Conservation (phyloP, 2,797 vertebrate species). For the Gorsachius magnificus region DNA sequence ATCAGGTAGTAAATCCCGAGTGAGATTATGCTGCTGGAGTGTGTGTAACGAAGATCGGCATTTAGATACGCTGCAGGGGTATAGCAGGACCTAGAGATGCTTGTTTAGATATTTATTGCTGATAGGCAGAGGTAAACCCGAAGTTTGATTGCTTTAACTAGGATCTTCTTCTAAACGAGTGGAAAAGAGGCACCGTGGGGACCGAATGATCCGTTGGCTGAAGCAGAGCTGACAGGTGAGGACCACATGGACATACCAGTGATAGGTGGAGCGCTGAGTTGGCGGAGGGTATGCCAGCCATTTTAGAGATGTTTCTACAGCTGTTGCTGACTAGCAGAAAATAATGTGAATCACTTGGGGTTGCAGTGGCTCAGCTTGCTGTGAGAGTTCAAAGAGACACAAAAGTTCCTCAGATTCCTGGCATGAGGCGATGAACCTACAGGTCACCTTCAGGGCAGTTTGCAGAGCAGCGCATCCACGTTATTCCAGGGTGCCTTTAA, state of each 20-base stretch:
- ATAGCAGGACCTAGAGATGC: neutral
- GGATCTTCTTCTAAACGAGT: neutral
- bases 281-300: constrained; percentile 14
- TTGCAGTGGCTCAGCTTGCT: constrained; percentile 12
- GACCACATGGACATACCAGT: constrained; percentile 51
- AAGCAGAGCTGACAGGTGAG: constrained; percentile 63
- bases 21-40: neutral
- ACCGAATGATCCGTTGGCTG: neutral
- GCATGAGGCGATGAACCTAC: neutral
- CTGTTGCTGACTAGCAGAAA: constrained; percentile 69
- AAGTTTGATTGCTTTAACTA: neutral
- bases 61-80: neutral
- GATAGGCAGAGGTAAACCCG: neutral
- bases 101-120: neutral
- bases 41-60: neutral
- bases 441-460: neutral
- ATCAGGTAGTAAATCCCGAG: constrained; percentile 11
- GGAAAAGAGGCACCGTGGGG: neutral
- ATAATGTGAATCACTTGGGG: neutral
- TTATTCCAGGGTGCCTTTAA: neutral
- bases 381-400: neutral
- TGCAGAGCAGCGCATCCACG: neutral
- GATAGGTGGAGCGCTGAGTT: neutral
- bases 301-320: constrained; percentile 73
- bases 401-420: constrained; percentile 12